Conservation (phyloP, 92 coral and sea anemone species). For the Phenganax subtilis region DNA sequence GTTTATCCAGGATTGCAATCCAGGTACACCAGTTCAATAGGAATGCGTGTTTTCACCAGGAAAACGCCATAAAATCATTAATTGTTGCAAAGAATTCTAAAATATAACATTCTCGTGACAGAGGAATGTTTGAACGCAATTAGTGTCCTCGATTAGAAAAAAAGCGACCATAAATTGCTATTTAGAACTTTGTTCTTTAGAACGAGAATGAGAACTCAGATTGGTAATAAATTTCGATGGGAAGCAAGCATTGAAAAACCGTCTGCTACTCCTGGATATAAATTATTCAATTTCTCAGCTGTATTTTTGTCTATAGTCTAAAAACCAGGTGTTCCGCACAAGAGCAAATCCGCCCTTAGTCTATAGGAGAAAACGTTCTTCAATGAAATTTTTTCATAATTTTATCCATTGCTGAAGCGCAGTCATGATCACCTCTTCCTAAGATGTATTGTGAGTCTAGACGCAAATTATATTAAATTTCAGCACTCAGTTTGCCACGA, state of each 20-base stretch:
- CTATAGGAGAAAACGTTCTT: background rate
- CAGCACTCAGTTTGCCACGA: background rate
- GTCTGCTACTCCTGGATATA: background rate
- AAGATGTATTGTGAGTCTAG: background rate
- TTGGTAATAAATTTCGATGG: no score
- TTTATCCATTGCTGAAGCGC: background rate
- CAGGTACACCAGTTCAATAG: background rate
- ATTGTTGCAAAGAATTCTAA: background rate
- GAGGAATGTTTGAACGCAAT: background rate
- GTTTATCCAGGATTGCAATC: background rate
- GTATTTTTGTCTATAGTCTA: background rate
- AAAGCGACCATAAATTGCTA: no score
- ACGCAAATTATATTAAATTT: conserved; percentile 4
- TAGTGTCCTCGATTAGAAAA: background rate
- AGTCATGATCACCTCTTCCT: background rate
- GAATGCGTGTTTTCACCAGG: background rate
- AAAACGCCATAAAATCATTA: background rate
- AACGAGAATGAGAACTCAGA: no score
- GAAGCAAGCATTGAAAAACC: background rate
- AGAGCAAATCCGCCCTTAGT: background rate
- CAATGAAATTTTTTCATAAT: background rate
- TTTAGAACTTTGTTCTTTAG: no score
- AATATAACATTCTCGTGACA: background rate
- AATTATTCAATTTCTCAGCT: background rate
- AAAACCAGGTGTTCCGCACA: conserved; percentile 9